Conservation (phyloP, 2,888 invertebrate species). For the Cantharis rufa region DNA sequence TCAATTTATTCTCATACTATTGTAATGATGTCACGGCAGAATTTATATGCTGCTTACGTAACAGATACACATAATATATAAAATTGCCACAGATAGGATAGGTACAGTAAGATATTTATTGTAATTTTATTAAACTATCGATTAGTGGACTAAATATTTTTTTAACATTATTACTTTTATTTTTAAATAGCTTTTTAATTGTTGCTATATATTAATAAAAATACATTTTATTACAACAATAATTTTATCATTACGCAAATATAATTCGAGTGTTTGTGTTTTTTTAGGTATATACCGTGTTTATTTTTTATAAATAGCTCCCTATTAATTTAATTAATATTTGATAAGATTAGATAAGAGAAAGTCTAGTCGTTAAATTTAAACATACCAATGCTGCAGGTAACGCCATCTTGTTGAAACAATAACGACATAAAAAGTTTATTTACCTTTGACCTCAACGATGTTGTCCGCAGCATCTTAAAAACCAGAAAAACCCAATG, state of each 20-base stretch:
- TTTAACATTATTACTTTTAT: background rate
- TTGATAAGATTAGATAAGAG: too few species aligned
- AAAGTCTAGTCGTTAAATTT: too few species aligned
- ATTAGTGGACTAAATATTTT: background rate
- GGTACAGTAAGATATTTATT: background rate
- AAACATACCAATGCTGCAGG: too few species aligned
- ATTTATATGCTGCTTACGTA: background rate
- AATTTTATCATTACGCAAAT: background rate
- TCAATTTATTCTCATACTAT: background rate
- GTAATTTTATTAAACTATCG: background rate
- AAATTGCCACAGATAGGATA: background rate
- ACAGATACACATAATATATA: background rate
- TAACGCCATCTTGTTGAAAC: too few species aligned
- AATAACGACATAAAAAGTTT: too few species aligned
- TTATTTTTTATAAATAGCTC: too few species aligned
- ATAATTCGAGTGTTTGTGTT: background rate
- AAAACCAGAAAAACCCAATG: too few species aligned
- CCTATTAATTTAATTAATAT: too few species aligned
- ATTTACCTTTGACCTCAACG: too few species aligned
- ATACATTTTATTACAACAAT: background rate
- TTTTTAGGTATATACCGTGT: too few species aligned
- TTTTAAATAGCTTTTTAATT: background rate
- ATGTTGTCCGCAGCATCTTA: too few species aligned
- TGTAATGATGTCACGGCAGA: slow-evolving; percentile 1
- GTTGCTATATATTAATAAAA: background rate